Percentiles rank a stretch among this genome's conserved stretches.
phyloP scores from a whole-genome alignment of 2,113 vertebrate species.

The Morone saxatilis region DNA sequence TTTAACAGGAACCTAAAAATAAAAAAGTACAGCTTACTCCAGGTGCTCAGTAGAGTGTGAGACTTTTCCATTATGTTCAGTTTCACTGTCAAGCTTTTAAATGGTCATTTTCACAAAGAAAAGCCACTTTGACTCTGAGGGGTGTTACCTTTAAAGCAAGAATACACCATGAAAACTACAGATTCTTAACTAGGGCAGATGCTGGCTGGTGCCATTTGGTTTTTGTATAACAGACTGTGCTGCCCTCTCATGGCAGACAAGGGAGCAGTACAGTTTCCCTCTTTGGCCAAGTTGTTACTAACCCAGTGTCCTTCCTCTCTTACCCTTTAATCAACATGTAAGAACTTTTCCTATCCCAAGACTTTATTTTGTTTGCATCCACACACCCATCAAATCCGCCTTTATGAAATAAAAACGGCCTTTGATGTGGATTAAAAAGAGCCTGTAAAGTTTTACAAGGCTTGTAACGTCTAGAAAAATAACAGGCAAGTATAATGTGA shows the following conservation, averaged over 20 bases:
- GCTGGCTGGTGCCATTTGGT: background rate
- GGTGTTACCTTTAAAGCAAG: background rate
- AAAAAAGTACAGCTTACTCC: background rate
- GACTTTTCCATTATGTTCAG: background rate
- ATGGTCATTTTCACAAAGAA: background rate
- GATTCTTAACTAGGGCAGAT: background rate
- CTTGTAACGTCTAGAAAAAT: slow-evolving; percentile 50
- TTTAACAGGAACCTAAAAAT: background rate
- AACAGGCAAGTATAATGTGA: slow-evolving; percentile 22
- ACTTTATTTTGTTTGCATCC: slow-evolving; percentile 31
- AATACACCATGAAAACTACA: background rate
- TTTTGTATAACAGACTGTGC: slow-evolving; percentile 21
- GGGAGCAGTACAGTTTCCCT: background rate
- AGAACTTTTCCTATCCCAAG: background rate
- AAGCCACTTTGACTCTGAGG: background rate
- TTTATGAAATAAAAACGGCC: slow-evolving; percentile 45
- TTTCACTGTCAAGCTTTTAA: background rate
- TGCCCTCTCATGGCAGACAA: slow-evolving; percentile 67
- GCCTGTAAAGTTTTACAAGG: slow-evolving; percentile 59
- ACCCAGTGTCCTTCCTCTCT: background rate
- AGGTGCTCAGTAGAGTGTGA: background rate
- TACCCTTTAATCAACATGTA: background rate
- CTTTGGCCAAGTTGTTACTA: slow-evolving; percentile 8
- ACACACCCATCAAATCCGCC: slow-evolving; percentile 29
- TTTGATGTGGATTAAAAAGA: slow-evolving; percentile 65